Conservation (phyloP, 2,113 vertebrate genomes). For the Osmerus eperlanus region DNA sequence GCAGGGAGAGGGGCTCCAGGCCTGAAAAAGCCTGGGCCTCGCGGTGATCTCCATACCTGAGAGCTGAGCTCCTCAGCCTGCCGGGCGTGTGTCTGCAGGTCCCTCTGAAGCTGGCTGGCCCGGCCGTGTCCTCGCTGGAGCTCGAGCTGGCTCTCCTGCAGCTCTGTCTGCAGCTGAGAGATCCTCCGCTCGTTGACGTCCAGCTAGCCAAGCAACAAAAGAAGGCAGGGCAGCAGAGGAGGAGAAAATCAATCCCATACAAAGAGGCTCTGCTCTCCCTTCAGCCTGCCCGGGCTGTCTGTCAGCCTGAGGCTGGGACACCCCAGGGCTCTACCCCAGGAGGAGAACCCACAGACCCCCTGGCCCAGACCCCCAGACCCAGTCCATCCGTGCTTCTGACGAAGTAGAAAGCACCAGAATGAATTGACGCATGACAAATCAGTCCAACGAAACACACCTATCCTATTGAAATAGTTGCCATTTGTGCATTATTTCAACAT, state of each 20-base stretch:
- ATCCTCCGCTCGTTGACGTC: conserved; percentile 86
- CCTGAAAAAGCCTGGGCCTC: conserved; percentile 41
- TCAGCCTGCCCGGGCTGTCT: conserved; percentile 43
- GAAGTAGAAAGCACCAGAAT: background rate
- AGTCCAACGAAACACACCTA: background rate
- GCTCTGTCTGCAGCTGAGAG: conserved; percentile 82
- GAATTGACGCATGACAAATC: background rate
- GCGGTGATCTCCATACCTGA: conserved; percentile 70
- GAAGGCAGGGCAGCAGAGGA: conserved; percentile 72
- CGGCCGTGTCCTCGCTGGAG: conserved; percentile 69
- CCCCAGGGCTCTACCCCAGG: conserved; percentile 23
- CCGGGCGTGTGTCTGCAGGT: conserved; percentile 54
- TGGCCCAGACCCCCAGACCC: background rate
- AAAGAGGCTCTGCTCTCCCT: conserved; percentile 49
- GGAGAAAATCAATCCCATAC: conserved; percentile 89
- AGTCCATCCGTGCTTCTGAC: background rate
- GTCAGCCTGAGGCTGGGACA: conserved; percentile 29
- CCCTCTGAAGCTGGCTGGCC: conserved; percentile 61
- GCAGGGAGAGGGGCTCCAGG: conserved; percentile 27
- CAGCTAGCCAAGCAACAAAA: conserved; percentile 85
- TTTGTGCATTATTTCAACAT: background rate
- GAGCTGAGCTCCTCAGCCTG: conserved; percentile 62
- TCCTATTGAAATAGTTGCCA: conserved; percentile 9
- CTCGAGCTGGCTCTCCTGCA: conserved; percentile 77
- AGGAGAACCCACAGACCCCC: conserved; percentile 7